Base-by-base conservation (phyloP, 2,113 vertebrate species). In the Trichomycterus rosablanca region DNA sequence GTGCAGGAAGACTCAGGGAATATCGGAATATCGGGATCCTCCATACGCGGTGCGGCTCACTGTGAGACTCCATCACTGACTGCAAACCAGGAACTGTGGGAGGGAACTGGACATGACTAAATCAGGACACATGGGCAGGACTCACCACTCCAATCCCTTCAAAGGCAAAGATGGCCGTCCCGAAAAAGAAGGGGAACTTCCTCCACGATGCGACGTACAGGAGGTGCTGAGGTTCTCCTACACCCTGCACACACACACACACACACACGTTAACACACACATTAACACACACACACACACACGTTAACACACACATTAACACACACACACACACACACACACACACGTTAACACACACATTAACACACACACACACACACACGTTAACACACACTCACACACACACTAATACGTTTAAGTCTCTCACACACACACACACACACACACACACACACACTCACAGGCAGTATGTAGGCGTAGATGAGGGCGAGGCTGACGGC, bases 121-220 rank as follows among this genome's bases (percentile, higher is more conserved):
- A n/a, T n/a, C n/a, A n/a, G n/a, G n/a, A n/a, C n/a, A n/a, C n/a
- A n/a, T n/a, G n/a, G n/a, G n/a, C n/a, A 5, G 5, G 52, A 76
- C 88, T 88, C 80, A 93, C 91, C 88, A 93, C 89, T 74, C 90
- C 90, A 0, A 93, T 92, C 68, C 91, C 90, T 81, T 93, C 91
- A 76, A 92, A 93, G 53, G 91, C 91, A 84, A 92, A 93, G 61
- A 93, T 76, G 34, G 90, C 90, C 3, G 89, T 91, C 22, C 90
- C 91, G 76, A 93, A 92, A 80, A 92, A 93, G 10, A 93, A 84
- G 0, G 89, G 87, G 24, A 89, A 91, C 59, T 86, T 90, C 65
- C 84, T 90, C 89, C 87, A 91, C 16, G 78, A 85, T 60, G 80
- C 86, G 34, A 86, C 61, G 26, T 78, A 60, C 11, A 88, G 85